Evolutionary conservation across 2,113 vertebrate genomes (phyloP), one percentile per base, ranked within the genome.

Genomic region (Boulengeromyrus knoepffleri): DNA sequence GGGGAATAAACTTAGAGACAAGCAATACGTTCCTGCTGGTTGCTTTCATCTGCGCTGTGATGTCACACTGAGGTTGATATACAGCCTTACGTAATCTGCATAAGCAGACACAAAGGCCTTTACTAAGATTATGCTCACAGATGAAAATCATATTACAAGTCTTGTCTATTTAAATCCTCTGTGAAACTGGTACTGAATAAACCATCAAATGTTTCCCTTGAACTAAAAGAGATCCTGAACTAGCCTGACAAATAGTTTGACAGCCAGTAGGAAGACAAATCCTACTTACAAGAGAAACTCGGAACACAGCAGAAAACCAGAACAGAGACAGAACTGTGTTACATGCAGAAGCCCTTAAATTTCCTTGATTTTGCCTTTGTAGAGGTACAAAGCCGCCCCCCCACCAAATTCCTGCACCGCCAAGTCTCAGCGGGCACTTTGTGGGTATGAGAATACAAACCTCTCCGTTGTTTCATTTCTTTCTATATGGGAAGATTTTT

Each of bases 401-500:
- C 80, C 83, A 21, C 39, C 52, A 74, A 83, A 7, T 36, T 49
- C 58, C 36, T 45, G 50, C 85, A 74, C 19, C 27, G 24, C 45
- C 45, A 74, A 27, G n/a, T 89, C 88, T 5, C 90, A 58, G 89
- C 85, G 45, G n/a, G 45, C 88, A 70, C 45, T 84, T 90, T 13
- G 83, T 58, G 53, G 83, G 85, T 45, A 50, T 90, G 52, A 91
- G 85, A 91, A 45, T 49, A 89, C 50, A 90, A 90, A 66, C 85
- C 80, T 89, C 77, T 90, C 88, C 7, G 10, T 50, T 15, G 85
- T 87, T 62, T 91, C 12, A 50, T 84, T 45, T n/a, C 31, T n/a
- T 85, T 47, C 91, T 90, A 36, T 85, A 89, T 90, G 89, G 91
- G 89, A 42, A 62, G 3, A 87, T 89, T 92, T 92, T 91, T 90